phyloP scores from a whole-genome alignment of 1,140 invertebrate species.

The Neodiprion virginianus region DNA sequence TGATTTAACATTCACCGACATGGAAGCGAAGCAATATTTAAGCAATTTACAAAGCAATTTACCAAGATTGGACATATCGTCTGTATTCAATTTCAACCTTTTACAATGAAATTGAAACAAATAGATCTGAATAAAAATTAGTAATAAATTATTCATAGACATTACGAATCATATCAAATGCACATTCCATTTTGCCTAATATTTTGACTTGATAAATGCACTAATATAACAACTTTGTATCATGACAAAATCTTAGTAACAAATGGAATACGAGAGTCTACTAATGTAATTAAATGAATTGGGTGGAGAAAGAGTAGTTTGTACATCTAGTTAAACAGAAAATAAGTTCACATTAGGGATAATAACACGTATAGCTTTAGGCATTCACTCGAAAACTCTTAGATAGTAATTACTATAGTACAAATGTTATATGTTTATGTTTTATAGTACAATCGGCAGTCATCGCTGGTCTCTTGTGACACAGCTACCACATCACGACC shows the following conservation, averaged over 20 bases:
- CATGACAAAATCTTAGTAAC: neutral
- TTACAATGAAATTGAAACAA: no score
- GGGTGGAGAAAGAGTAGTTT: neutral
- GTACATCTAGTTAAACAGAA: neutral
- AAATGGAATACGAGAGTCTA: neutral
- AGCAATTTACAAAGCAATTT: no score
- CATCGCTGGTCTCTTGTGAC: constrained; percentile 45
- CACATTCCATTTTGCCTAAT: no score
- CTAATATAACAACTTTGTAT: neutral
- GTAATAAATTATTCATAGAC: no score
- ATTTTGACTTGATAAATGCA: no score
- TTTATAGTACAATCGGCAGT: constrained; percentile 46
- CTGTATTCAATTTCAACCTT: no score
- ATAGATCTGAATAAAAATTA: no score
- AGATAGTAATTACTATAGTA: constrained; percentile 41
- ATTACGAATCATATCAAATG: no score
- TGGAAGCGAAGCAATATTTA: no score
- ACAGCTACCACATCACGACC: constrained; percentile 29
- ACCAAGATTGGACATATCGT: no score
- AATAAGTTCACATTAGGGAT: neutral
- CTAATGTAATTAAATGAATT: no score
- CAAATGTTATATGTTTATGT: constrained; percentile 41
- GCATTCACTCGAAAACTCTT: constrained; percentile 1
- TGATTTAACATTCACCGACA: no score
- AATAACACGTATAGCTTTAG: neutral